Evolutionary conservation across 1,140 invertebrate species (phyloP).

Genomic region (Anoplolepis gracilipes): DNA sequence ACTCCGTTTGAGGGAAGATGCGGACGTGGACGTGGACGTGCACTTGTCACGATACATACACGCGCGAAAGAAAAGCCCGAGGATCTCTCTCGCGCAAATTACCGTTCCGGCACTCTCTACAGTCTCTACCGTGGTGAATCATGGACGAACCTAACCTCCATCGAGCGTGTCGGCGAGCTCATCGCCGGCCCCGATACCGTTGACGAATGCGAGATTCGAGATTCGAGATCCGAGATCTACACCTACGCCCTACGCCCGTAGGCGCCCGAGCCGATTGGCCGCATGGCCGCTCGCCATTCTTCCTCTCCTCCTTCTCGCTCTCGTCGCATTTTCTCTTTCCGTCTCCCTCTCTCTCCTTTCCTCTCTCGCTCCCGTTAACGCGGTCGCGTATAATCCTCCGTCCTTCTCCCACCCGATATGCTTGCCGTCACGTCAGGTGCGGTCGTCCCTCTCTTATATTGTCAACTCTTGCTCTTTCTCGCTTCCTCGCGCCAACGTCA

Average conservation of each 20-base stretch:
- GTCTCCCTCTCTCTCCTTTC: neutral
- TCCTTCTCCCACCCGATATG: neutral
- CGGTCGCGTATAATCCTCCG: too few relatives aligned
- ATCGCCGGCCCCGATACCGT: neutral
- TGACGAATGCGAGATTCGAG: conserved; percentile 34
- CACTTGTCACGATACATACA: conserved; percentile 6
- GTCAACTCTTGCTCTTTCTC: neutral
- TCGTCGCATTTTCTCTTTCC: neutral
- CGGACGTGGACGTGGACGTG: conserved; percentile 29
- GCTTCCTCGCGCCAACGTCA: neutral
- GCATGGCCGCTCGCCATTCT: neutral
- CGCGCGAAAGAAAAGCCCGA: neutral
- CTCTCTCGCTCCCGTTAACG: too few relatives aligned
- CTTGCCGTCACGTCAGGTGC: too few relatives aligned
- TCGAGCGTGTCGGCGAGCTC: neutral
- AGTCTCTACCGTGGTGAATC: neutral
- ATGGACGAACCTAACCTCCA: conserved; percentile 33
- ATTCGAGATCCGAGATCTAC: conserved; percentile 3
- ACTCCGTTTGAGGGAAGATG: conserved; percentile 30
- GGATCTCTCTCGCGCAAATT: conserved; percentile 27
- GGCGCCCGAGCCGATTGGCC: conserved; percentile 12
- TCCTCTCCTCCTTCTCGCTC: neutral
- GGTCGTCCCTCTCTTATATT: neutral
- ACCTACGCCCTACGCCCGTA: neutral
- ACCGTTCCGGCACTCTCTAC: neutral